Base-by-base conservation (phyloP, 2,113 vertebrate genomes). In the Baryphthengus martii region DNA sequence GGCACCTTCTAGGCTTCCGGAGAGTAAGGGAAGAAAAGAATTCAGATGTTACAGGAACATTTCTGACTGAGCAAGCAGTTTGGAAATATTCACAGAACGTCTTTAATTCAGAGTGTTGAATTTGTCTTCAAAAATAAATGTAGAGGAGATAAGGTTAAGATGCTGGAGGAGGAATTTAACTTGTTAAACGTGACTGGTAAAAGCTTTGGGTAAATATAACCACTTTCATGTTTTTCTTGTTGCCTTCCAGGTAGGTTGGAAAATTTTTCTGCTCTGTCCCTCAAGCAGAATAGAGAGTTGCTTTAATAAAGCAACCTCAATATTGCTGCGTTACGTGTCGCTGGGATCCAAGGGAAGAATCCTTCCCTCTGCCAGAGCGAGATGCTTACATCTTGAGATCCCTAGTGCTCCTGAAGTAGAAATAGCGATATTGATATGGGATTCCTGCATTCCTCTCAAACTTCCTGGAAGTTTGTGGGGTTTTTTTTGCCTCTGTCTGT, bases 61-160 rank as follows among this genome's bases (percentile, higher is more conserved):
- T 93, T 96, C 45, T 86, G 84, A 35, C 79, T 90, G 68, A 93
- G 66, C 73, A 92, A 93, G 79, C 95, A 78, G 62, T 86, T 96
- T 71, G 92, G 82, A 95, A 92, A 77, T 75, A 67, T 40, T 88
- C 65, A 77, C 53, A 86, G 73, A 94, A 72, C 49, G 39, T 88
- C 88, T 74, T 96, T 95, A 91, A 96, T 91, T 95, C 68, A 20
- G 74, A 84, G 61, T 72, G 65, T 95, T 93, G 73, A 77, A 86
- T 93, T 90, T 87, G 15, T 65, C 55, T 95, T 91, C 24, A 95
- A 55, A 95, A 91, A 77, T 78, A 92, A 90, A 81, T 19, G 31
- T 24, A 52, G n/a, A 94, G 53, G 83, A 96, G 88, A 72, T 79
- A 91, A 89, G 74, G 71, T 92, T 78, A 89, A 91, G 66, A 68